Conservation (phyloP, 2,113 vertebrate species). For the Ophiodon elongatus region DNA sequence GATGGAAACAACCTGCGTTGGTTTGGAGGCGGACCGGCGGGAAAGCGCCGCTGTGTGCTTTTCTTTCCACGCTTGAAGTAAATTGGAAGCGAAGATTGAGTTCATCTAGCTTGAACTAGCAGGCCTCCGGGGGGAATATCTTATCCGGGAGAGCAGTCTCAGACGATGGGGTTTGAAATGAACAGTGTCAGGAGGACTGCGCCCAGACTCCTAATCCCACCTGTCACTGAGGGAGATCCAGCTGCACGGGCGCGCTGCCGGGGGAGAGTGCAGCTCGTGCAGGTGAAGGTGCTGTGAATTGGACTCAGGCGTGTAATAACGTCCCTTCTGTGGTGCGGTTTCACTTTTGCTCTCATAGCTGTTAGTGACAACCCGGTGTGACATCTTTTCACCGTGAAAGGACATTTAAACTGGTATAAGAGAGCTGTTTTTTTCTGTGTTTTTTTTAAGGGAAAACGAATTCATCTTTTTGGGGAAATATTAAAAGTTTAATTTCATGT, state of each 20-base stretch:
- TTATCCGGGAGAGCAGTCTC: constrained; percentile 73
- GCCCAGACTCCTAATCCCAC: constrained; percentile 73
- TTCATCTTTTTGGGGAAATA: neutral
- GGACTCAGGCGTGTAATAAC: constrained; percentile 16
- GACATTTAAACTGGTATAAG: neutral
- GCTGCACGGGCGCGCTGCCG: neutral
- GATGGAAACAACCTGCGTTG: constrained; percentile 37
- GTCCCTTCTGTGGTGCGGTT: neutral
- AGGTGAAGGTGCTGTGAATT: constrained; percentile 36
- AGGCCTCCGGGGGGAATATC: constrained; percentile 79
- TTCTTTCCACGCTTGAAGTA: constrained; percentile 78
- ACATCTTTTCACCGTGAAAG: neutral
- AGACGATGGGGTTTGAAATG: constrained; percentile 74
- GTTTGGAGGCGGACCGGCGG: constrained; percentile 32
- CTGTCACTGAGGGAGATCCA: constrained; percentile 61
- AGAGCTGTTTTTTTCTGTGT: neutral
- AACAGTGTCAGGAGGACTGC: constrained; percentile 79
- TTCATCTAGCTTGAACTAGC: constrained; percentile 84
- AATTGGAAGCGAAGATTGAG: constrained; percentile 87
- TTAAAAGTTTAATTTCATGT: neutral
- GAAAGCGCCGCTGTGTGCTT: constrained; percentile 52
- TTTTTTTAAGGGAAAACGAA: neutral
- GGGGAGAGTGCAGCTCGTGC: constrained; percentile 8
- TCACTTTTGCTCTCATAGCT: neutral
- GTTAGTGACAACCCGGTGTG: neutral